Evolutionary conservation across 2,113 vertebrate genomes (phyloP).

Genomic region (Ictalurus furcatus): DNA sequence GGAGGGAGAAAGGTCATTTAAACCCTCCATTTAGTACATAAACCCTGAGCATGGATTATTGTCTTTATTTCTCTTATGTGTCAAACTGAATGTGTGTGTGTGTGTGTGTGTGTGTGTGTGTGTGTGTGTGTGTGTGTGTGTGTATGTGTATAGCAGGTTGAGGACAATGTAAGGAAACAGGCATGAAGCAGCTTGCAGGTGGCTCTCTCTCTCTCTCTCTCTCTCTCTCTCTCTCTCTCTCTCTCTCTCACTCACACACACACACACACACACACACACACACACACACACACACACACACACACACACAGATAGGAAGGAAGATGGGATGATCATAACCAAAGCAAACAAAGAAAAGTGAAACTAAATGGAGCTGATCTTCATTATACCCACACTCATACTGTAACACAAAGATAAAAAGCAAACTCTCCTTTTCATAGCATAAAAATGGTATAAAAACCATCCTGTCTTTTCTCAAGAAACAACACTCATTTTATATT

Average conservation of each 20-base stretch:
- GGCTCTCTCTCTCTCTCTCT: slow-evolving; percentile 25
- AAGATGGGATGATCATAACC: slow-evolving; percentile 13
- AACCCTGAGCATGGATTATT: not conserved
- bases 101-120: not conserved
- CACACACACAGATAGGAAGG: not conserved
- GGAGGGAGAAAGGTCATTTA: not conserved
- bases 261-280: too few relatives aligned
- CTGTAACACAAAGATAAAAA: not conserved
- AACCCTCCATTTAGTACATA: not conserved
- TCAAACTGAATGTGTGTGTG: not conserved
- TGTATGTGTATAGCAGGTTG: not conserved
- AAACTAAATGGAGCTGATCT: not conserved
- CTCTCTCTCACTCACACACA: slow-evolving; percentile 27
- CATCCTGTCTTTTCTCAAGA: not conserved
- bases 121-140: not conserved
- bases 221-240: slow-evolving; percentile 18
- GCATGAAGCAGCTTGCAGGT: slow-evolving; percentile 66
- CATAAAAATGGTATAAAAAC: not conserved
- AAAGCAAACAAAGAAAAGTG: slow-evolving; percentile 6
- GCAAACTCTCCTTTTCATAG: not conserved
- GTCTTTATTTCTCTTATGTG: not conserved
- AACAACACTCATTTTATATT: not conserved
- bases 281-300: not conserved
- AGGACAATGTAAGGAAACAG: slow-evolving; percentile 73
- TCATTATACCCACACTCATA: not conserved